Evolutionary conservation across 2,113 vertebrate genomes (phyloP), one percentile per base, ranked within the genome.

Genomic region (Okapia johnstoni): DNA sequence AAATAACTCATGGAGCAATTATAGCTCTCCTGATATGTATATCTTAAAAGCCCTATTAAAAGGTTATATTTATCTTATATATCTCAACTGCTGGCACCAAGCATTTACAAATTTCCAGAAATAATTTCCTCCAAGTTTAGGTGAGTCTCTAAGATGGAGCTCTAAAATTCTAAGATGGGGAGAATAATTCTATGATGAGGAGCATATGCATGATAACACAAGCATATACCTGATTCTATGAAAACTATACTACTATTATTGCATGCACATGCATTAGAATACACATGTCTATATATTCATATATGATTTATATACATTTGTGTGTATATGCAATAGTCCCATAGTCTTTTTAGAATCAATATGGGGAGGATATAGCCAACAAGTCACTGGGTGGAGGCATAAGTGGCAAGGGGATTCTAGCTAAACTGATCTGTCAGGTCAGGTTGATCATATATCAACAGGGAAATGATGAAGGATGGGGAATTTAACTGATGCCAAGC

Each of bases 61-160:
- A 88, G 14, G 1, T 52, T 84, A 7, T 79, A 84, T 70, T 83
- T 85, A 92, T 60, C 11, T 83, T 90, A 28, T 0, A 16, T 52
- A 52, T 77, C 6, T 84, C 25, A 6, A 19, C 4, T 40, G 21
- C 25, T 54, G 55, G 11, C 6, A 77, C 1, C 21, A 86, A 46
- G 2, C 21, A 52, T 79, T 55, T 81, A 85, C 11, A 85, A 7
- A 43, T 93, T 77, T 50, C 52, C 5, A 33, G 21, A 96, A 84
- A 77, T 70, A 86, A 89, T 79, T 89, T 84, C 7, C 6, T 73
- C 5, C 21, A 1, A 79, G 43, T 28, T 95, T 81, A 94, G 1
- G 73, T 87, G 48, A 80, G 66, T 89, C 6, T 92, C 14, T 70
- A 90, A 91, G 88, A 61, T 73, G 26, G n/a, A 60, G 40, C 50